Conservation (phyloP, 53 echinoderm and acorn worm genomes). For the Patiria pectinifera region DNA sequence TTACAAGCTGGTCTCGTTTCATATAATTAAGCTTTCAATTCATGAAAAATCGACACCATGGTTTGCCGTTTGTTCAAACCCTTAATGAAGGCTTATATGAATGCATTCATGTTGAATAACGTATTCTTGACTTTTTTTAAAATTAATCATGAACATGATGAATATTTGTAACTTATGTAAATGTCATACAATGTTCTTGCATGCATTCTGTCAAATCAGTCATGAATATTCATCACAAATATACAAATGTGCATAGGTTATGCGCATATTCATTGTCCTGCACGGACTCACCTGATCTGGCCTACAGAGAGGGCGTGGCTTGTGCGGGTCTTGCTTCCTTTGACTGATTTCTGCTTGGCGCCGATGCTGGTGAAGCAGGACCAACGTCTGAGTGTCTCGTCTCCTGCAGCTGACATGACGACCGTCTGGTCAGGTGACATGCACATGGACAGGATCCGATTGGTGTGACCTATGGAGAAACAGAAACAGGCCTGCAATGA, state of each 20-base stretch:
- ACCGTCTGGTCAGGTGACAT: constrained; percentile 87
- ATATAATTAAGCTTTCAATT: no score
- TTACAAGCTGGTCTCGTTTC: no score
- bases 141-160: no score
- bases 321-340: constrained; percentile 15
- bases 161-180: background rate
- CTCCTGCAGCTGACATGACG: constrained; percentile 89
- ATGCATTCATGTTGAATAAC: no score
- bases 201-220: background rate
- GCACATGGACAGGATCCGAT: constrained; percentile 80
- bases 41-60: no score
- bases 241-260: background rate
- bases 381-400: constrained; percentile 94
- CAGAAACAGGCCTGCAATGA: background rate
- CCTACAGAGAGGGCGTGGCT: constrained; percentile 39
- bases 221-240: background rate
- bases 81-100: no score
- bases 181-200: no score
- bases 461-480: constrained; percentile 76
- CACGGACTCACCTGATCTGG: constrained; percentile 42
- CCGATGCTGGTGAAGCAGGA: constrained; percentile 70
- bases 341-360: constrained; percentile 68
- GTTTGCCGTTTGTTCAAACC: no score
- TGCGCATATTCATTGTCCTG: background rate
- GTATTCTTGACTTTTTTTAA: no score